Base-by-base conservation (phyloP, 2,113 vertebrate species). In the Sceloporus tristichus region DNA sequence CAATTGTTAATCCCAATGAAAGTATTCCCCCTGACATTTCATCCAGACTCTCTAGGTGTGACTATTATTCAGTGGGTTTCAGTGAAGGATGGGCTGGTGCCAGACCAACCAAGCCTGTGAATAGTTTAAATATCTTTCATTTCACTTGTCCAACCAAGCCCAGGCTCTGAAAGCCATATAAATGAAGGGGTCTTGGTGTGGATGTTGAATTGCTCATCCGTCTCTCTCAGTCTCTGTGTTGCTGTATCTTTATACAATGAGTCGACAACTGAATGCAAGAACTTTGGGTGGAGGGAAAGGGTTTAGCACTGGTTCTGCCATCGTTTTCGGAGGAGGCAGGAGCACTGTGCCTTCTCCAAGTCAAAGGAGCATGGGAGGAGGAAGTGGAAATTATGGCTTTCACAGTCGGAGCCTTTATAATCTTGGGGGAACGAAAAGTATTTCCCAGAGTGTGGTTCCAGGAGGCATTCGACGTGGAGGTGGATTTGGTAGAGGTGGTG, bases 351-450 rank as follows among this genome's bases (percentile, higher is more conserved):
- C 27, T 2, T 81, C 25, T 81, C 79, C 53, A 10, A 53, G 62
- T 23, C 76, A 70, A 68, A 88, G 27, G 62, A 79, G 53, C 4
- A 0, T 56, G 1, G 88, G 53, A 86, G 79, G 68, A 76, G 76
- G 66, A 80, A 87, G 85, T 0, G 27, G 18, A 42, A 94, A 88
- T 66, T 65, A 91, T 8, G 74, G 78, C 73, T 93, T 95, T 1
- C 73, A 92, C 29, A 94, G 95, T 0, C 89, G 92, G 85, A 95
- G 89, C 11, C 90, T 95, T 76, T 92, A 94, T 86, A 94, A 40
- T 76, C 82, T 92, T 16, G 91, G 93, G 7, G 92, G 94, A 0
- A 2, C 34, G n/a, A 81, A 87, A 53, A 89, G 9, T 27, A 92
- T 95, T 90, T 94, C 96, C 14, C 38, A 87, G 86, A 91, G 91